These are phyloP conservation scores for Athrips mouffetella DNA, from an alignment of 2,888 invertebrate genomes.

Conservation along the genomic window DNA sequence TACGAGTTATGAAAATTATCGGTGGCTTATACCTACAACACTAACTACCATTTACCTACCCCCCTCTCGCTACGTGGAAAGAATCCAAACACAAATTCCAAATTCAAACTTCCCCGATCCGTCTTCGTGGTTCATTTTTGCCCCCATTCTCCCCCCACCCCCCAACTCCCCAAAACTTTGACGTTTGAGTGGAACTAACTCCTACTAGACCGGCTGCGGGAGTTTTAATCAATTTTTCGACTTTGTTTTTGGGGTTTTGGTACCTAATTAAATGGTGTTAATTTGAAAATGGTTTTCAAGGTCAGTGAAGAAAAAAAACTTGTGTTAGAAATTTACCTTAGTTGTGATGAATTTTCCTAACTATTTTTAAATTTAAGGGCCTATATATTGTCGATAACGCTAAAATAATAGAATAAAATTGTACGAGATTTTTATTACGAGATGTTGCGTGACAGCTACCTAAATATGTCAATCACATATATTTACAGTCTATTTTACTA, in stretches of 20 bases:
- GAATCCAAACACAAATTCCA: slow-evolving; percentile 27
- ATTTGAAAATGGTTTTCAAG: neutral
- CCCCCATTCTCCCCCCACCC: slow-evolving; percentile 28
- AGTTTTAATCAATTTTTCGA: slow-evolving; percentile 58
- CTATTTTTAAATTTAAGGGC: no score
- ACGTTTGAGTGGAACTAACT: slow-evolving; percentile 32
- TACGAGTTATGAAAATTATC: no score
- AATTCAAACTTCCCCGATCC: slow-evolving; percentile 47
- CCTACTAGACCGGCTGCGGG: slow-evolving; percentile 28
- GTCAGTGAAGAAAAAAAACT: no score
- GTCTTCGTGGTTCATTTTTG: slow-evolving; percentile 47
- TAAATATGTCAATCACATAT: no score
- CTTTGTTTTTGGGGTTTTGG: slow-evolving; percentile 40
- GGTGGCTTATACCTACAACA: no score
- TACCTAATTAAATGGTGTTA: slow-evolving; percentile 32
- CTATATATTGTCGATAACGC: no score
- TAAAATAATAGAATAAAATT: no score
- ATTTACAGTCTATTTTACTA: no score
- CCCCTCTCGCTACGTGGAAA: slow-evolving; percentile 4
- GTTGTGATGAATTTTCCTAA: no score
- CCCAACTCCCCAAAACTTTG: slow-evolving; percentile 35
- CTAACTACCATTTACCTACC: neutral
- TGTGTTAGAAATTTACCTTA: no score
- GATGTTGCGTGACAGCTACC: no score
- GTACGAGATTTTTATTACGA: no score